These are phyloP conservation scores for Agonum fuliginosum DNA, from an alignment of 2,888 invertebrate genomes.

Conservation along the genomic window DNA sequence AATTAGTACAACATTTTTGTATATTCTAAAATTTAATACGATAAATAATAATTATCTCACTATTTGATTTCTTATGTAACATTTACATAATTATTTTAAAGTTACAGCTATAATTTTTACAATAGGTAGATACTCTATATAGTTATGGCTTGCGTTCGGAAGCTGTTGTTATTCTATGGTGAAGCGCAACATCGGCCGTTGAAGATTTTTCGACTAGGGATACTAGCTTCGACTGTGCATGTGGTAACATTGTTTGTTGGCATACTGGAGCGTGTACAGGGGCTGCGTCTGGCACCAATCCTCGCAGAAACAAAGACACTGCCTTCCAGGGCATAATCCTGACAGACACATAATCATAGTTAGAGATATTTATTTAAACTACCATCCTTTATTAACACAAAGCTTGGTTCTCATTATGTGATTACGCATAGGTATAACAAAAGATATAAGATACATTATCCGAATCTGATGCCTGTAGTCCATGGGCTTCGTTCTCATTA, in stretches of 20 bases:
- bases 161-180: conserved; percentile 54
- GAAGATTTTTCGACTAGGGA: conserved; percentile 48
- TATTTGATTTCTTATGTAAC: too few species aligned
- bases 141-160: conserved; percentile 50
- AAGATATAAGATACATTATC: too few species aligned
- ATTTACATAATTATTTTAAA: too few species aligned
- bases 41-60: too few species aligned
- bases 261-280: conserved; percentile 70
- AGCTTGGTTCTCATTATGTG: background rate
- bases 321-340: conserved; percentile 86
- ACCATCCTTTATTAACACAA: too few species aligned
- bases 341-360: conserved; percentile 65
- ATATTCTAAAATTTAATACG: too few species aligned
- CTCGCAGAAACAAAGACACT: conserved; percentile 78
- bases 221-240: conserved; percentile 7
- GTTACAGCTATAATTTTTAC: conserved; percentile 1
- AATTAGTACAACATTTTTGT: too few species aligned
- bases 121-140: too few species aligned
- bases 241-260: background rate
- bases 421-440: too few species aligned
- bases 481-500: too few species aligned
- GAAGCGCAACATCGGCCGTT: conserved; percentile 48
- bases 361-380: background rate
- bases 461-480: too few species aligned
- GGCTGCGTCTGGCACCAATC: conserved; percentile 81